Base-by-base conservation (phyloP, 2,888 invertebrate genomes). In the Xestia xanthographa region DNA sequence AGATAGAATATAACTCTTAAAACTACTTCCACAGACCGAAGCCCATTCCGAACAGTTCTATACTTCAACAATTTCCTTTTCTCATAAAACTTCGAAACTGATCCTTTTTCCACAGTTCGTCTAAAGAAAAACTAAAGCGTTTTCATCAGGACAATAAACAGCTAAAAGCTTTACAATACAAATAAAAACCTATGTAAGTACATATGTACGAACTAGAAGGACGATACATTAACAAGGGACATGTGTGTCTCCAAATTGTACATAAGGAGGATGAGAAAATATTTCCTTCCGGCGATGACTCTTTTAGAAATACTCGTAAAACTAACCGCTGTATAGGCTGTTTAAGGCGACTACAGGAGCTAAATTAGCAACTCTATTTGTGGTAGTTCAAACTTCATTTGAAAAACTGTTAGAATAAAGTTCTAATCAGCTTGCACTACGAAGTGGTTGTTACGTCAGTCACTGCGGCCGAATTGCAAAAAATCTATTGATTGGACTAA, bases 51-150 rank as follows among this genome's bases (percentile, higher is more conserved):
- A 56, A 66, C 43, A 29, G 41, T 29, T 62, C 20, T 38, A 20
- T 65, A 41, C 41, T 75, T 60, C 29, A 72, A 75, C 68, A 65
- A 65, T 58, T 45, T 68, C 65, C 48, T 74, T 63, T 70, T 53
- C 72, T 67, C 41, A 43, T 38, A 78, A 82, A 86, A 84, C 76
- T 80, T 86, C 69, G 53, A 70, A 76, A 75, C 66, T 41, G 74
- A 82, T 75, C 72, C 87, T 58, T 79, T 80, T 75, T 80, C 0
- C 48, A 76, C 75, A 77, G 82, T 86, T 62, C 68, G 56, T 63
- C 41, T 53, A 43, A 63, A 50, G 67, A 65, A 72, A 82, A 84
- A 75, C 73, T 77, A 66, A 77, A 84, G 29, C 66, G 65, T 77
- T 79, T 84, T 82, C 66, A 34, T 67, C 66, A 34, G 66, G 56